Conservation (phyloP, 2,113 vertebrate species). For the Pseudorectes ferrugineus region DNA sequence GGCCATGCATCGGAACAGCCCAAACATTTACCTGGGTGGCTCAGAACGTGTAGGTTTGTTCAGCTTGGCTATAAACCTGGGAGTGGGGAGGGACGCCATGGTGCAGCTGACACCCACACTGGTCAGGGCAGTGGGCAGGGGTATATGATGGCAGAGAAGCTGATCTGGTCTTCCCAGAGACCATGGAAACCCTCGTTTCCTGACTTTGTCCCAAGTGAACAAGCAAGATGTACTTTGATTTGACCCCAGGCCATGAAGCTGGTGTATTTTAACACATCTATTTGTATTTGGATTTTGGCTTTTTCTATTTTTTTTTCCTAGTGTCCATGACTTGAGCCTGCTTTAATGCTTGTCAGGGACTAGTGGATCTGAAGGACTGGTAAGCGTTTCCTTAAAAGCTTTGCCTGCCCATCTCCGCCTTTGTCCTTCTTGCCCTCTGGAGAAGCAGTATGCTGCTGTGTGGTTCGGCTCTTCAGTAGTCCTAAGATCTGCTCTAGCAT, state of each 20-base stretch:
- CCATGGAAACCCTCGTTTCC: neutral
- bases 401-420: neutral
- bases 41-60: neutral
- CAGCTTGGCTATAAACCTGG: neutral
- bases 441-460: neutral
- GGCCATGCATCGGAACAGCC: neutral
- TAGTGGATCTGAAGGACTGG: neutral
- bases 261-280: neutral
- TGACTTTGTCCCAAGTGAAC: neutral
- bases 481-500: neutral
- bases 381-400: constrained; percentile 18
- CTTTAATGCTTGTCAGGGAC: neutral
- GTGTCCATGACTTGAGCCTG: neutral
- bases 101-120: fast-evolving
- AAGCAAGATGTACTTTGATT: neutral
- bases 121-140: neutral
- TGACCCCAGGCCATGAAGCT: neutral
- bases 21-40: neutral
- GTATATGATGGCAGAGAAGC: neutral
- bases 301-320: neutral
- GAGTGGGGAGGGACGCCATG: neutral
- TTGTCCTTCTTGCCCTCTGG: neutral
- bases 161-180: neutral
- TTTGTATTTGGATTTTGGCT: neutral
- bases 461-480: neutral